Base-by-base conservation (phyloP, 2,113 vertebrate genomes). In the Steatornis caripensis region DNA sequence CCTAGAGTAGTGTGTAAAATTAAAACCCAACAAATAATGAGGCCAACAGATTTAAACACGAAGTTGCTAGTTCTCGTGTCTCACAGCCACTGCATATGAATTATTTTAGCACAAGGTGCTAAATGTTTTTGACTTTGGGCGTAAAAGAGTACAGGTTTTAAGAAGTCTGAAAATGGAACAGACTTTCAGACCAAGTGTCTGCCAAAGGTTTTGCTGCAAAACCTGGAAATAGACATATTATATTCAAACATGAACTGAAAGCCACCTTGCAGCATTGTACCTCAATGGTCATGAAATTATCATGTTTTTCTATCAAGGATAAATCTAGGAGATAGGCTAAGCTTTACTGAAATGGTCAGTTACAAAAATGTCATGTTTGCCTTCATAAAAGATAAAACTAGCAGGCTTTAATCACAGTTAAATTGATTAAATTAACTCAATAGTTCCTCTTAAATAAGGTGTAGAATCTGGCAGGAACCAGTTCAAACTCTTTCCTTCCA, bases 381-480 rank as follows among this genome's bases (percentile, higher is more conserved):
- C 37, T 85, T 94, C 61, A 85, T 57, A 34, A 78, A 91, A 88
- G 34, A 61, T 69, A 88, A 93, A 91, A 82, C 22, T 68, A 68
- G 32, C 27, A 96, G 78, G 46, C 51, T 91, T 95, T 95, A 55
- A 89, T 93, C 57, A 87, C 20, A 72, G 48, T 26, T 77, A 37
- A 93, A 93, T n/a, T 80, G 54, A 91, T 91, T 70, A 66, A 90
- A 90, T 95, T 80, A 70, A 74, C 43, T 75, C 36, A 82, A 64
- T 77, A 0, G 34, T 95, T 93, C 84, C 55, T 86, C 69, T 87
- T 83, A 91, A 87, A 81, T 84, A 94, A 79, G 37, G 19, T 65
- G 29, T 54, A 90, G 46, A 83, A 43, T 93, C 46, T 78, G 84
- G 85, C 20, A 91, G 48, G 76, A 89, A 82, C 15, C 46, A 65